Evolutionary conservation across 1,140 invertebrate species (phyloP), one percentile per base, ranked within the genome.

Genomic region (Tetramorium parvispinum): DNA sequence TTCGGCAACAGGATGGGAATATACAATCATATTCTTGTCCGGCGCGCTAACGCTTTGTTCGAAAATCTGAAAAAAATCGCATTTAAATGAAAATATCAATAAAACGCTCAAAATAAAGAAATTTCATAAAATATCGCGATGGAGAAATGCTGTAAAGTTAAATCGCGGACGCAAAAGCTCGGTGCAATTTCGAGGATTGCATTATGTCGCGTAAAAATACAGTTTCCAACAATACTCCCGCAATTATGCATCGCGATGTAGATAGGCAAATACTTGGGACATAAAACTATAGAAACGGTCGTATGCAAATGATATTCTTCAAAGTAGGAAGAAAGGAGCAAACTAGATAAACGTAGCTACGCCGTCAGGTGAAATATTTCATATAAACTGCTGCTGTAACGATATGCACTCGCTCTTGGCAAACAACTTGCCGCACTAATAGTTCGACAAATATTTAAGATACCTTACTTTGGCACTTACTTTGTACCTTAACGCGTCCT

Each of bases 11-110:
- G 93, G 75, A 46, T 92, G 91, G 16, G 90, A 91, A 66, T 93
- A 92, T n/a, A 91, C 81, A 13, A 87, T 81, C n/a, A 90, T 51
- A 68, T 92, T 92, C 46, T 94, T 91, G 51, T 93, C 91, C 10
- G 85, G 49, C 5, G 59, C 37, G 51, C 51, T 86, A 8, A 83
- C 65, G 21, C 73, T 91, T 43, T 91, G 91, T 40, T 92, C 91
- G 32, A 91, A 40, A 57, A 92, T 86, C 90, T 91, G 32, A 40
- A 78, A 85, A 85, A 86, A 32, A 5, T 21, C 7, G 46, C 0
- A 32, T 59, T 61, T 71, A 24, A 59, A 61, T 2, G 3, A 43
- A 61, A 63, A 77, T 40, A 32, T 11, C 21, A 11, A 18, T 13
- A 18, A 53, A 27, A 43, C 3, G 0, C 13, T 8, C 0, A 43